Percentiles rank a stretch among this genome's conserved stretches.
These are phyloP conservation scores for Hippopotamyrus pictus DNA, from an alignment of 2,797 vertebrate species.

Conservation along the genomic window DNA sequence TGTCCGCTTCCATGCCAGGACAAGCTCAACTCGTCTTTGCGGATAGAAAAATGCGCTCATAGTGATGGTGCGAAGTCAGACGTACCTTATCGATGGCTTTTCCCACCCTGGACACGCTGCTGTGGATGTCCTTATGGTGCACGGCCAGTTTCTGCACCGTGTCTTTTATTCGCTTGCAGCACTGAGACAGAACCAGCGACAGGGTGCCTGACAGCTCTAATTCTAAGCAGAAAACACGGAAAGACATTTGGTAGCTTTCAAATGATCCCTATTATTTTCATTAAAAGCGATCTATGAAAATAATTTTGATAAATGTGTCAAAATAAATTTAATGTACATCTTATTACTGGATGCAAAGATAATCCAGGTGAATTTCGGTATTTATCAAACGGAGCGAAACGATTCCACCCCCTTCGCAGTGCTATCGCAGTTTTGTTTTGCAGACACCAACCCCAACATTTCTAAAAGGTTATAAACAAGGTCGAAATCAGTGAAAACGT, in stretches of 20 bases:
- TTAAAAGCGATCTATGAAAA: background rate
- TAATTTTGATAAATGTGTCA: background rate
- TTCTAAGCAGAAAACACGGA: slow-evolving; percentile 54
- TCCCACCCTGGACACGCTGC: slow-evolving; percentile 74
- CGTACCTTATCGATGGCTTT: slow-evolving; percentile 79
- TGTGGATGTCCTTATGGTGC: slow-evolving; percentile 76
- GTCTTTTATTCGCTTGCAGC: slow-evolving; percentile 76
- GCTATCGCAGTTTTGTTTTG: background rate
- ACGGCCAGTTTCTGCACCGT: slow-evolving; percentile 76
- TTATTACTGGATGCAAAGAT: background rate
- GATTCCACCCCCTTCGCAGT: background rate
- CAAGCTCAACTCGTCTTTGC: background rate
- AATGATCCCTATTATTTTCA: background rate
- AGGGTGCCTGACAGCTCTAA: slow-evolving; percentile 71
- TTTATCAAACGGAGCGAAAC: background rate
- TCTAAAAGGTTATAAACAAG: background rate
- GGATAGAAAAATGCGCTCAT: background rate
- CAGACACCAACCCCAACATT: background rate
- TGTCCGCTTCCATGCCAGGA: background rate
- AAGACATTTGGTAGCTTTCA: background rate
- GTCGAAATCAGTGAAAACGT: background rate
- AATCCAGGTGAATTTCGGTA: background rate
- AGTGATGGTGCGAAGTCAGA: background rate
- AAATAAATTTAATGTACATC: background rate
- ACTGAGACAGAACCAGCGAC: slow-evolving; percentile 74